Evolutionary conservation across 2,797 vertebrate genomes (phyloP).

Genomic region (Enteromius viviparus): DNA sequence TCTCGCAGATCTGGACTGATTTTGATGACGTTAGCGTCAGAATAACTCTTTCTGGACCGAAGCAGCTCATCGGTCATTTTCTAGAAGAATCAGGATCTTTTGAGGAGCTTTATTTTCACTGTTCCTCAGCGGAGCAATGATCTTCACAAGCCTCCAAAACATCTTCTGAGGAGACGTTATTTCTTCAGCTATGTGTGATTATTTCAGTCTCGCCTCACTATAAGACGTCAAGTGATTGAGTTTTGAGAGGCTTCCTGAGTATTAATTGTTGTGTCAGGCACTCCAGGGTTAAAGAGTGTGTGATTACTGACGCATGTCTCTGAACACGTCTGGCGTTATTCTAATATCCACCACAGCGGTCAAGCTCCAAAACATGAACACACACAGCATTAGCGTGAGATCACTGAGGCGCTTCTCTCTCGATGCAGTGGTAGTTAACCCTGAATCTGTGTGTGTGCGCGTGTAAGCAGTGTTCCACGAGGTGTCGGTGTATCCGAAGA

Average conservation of each 20-base stretch:
- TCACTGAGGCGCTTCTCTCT: not conserved
- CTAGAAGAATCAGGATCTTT: not conserved
- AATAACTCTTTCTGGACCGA: not conserved
- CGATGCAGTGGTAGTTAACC: not conserved
- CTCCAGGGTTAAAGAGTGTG: not conserved
- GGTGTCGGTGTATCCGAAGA: constrained; percentile 99
- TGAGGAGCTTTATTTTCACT: not conserved
- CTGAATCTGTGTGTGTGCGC: constrained; percentile 37
- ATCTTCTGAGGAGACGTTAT: too few relatives aligned
- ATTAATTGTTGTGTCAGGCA: not conserved
- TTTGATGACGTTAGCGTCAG: not conserved
- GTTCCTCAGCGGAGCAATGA: too few relatives aligned
- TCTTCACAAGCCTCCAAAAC: too few relatives aligned
- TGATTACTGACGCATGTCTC: not conserved
- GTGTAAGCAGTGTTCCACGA: constrained; percentile 94
- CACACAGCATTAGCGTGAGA: not conserved
- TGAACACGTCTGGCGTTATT: not conserved
- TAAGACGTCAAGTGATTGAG: too few relatives aligned
- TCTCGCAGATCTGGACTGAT: not conserved
- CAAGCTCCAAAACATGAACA: not conserved
- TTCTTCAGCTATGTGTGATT: too few relatives aligned
- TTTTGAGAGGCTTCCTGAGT: too few relatives aligned
- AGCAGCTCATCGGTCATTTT: not conserved
- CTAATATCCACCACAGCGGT: not conserved
- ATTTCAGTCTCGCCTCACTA: too few relatives aligned